Evolutionary conservation across 2,888 invertebrate genomes (phyloP).

Genomic region (Sialis fuliginosa): DNA sequence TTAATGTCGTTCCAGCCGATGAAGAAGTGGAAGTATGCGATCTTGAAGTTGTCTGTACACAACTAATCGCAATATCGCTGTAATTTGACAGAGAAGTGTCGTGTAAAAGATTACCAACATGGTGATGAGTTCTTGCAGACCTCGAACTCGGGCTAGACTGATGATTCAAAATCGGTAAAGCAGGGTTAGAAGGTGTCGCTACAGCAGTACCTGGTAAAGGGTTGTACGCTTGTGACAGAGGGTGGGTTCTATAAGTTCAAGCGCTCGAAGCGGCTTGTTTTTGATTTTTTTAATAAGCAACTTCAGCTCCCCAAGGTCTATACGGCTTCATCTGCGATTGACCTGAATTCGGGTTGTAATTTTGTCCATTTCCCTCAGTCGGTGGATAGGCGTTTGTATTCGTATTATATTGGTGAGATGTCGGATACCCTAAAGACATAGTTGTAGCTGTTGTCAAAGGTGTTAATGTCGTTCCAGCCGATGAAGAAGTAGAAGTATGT

Average conservation of each 20-base stretch:
- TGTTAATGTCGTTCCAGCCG: constrained; percentile 23
- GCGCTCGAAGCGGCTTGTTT: constrained; percentile 23
- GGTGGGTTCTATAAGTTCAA: constrained; percentile 34
- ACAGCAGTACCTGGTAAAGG: constrained; percentile 25
- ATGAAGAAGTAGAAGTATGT: constrained; percentile 8
- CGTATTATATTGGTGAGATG: constrained; percentile 26
- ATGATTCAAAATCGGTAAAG: constrained; percentile 29
- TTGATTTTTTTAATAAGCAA: constrained; percentile 52
- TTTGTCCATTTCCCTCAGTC: constrained; percentile 27
- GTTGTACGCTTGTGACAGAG: constrained; percentile 22
- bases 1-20: constrained; percentile 21
- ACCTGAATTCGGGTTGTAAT: constrained; percentile 49
- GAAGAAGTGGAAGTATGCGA: constrained; percentile 5
- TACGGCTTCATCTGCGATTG: constrained; percentile 58
- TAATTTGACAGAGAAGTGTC: constrained; percentile 11
- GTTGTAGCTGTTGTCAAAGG: constrained; percentile 26
- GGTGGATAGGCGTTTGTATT: constrained; percentile 24
- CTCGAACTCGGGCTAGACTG: constrained; percentile 15
- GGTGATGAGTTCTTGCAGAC: constrained; percentile 13
- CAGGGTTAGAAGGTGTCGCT: constrained; percentile 14
- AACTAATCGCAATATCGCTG: not conserved
- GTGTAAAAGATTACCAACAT: constrained; percentile 11
- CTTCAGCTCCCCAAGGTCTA: constrained; percentile 91
- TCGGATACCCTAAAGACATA: constrained; percentile 22
- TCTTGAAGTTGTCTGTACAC: constrained; percentile 4